Evolutionary conservation across 2,888 invertebrate species (phyloP), one percentile per base, ranked within the genome.

Genomic region (Chrysotoxum bicinctum): DNA sequence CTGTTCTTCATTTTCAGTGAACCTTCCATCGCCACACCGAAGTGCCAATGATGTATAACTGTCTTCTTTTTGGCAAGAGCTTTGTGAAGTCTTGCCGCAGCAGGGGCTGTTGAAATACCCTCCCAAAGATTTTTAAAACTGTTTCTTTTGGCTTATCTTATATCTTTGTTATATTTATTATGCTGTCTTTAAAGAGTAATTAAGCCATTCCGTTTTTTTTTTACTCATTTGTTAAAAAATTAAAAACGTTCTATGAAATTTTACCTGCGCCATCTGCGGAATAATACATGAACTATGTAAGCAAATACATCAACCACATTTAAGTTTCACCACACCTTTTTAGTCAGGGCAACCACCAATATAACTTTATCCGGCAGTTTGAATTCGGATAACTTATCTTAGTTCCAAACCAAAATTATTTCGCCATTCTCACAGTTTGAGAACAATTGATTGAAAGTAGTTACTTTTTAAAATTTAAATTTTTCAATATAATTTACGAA

Each of bases 371-470:
- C 50, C 23, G 14, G n/a, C 23, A 26, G 14, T 50, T 50, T 50
- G 50, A 26, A 8, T 23, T 50, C 7, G 50, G 50, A 50, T 23
- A 50, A 14, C 0, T 26, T 50, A 8, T 23, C 8, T 23, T 3
- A 3, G 23, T 8, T 19, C 1, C 50, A 26, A 50, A 50, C 23
- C 50, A 23, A 23, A 50, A 14, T 21, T 14, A 6, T 5, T 21
- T 23, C 0, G 3, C 2, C 2, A 12, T 21, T 14, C 12, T 1
- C 23, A 56, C 52, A 66, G 75, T 75, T 75, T 68, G 76, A 68
- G 32, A 58, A 16, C 21, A 14, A 50, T n/a, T 35, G 8, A 32
- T 32, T 32, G 9, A 12, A 32, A 58, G 12, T 5, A 21, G 1
- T 19, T 48, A 12, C 0, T 1, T 14, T 23, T 23, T 50, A 3